These are phyloP conservation scores for Dysmachus trigonus DNA, from an alignment of 2,888 invertebrate species.

Conservation along the genomic window DNA sequence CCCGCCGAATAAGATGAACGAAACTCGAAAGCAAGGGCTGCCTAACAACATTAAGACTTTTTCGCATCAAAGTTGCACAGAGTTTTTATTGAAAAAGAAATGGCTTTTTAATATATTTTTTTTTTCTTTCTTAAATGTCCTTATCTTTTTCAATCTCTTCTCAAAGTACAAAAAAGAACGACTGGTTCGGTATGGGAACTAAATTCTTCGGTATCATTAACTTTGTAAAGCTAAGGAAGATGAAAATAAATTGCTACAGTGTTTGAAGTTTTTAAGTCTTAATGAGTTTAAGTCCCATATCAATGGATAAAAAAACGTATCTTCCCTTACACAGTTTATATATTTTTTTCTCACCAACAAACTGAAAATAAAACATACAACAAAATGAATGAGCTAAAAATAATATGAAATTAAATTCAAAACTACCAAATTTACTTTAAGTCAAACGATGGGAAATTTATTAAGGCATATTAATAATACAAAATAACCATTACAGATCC, in stretches of 20 bases:
- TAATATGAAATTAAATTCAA: too few relatives aligned
- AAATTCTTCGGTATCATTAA: not conserved
- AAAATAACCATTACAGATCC: too few relatives aligned
- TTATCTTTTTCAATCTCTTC: not conserved
- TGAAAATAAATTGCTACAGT: not conserved
- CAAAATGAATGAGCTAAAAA: too few relatives aligned
- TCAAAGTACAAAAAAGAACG: not conserved
- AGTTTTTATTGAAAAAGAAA: not conserved
- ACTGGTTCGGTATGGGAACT: not conserved
- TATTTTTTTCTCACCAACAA: too few relatives aligned
- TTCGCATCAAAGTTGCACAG: not conserved
- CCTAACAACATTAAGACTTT: not conserved
- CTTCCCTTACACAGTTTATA: too few relatives aligned
- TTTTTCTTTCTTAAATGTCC: not conserved
- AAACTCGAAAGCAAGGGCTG: not conserved
- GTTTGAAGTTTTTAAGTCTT: not conserved
- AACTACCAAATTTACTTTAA: too few relatives aligned
- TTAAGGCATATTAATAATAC: too few relatives aligned
- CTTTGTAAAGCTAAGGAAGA: not conserved
- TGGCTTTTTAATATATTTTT: not conserved
- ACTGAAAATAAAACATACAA: too few relatives aligned
- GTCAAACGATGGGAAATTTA: too few relatives aligned
- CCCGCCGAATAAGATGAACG: not conserved
- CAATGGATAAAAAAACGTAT: too few relatives aligned
- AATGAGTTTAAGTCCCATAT: too few relatives aligned